phyloP scores from a whole-genome alignment of 2,888 invertebrate genomes.

The Cerastoderma edule region DNA sequence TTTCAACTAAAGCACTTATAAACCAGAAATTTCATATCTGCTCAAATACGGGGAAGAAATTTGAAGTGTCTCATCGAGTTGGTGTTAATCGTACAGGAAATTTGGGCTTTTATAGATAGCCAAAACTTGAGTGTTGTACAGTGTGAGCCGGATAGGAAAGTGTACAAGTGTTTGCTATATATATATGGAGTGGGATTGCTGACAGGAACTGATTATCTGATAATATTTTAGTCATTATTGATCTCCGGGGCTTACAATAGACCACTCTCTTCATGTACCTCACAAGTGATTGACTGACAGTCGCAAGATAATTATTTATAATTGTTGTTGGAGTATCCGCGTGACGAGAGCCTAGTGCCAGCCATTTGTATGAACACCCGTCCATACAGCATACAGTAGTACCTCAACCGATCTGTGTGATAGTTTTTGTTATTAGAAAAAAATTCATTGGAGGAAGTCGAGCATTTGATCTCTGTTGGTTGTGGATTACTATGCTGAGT shows the following conservation, averaged over 20 bases:
- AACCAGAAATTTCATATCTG: slow-evolving; percentile 5
- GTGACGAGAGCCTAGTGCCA: not conserved
- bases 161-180: slow-evolving; percentile 18
- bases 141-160: slow-evolving; percentile 12
- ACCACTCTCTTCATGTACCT: slow-evolving; percentile 36
- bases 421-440: too few relatives aligned
- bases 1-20: not conserved
- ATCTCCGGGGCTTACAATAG: slow-evolving; percentile 44
- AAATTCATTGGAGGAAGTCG: too few relatives aligned
- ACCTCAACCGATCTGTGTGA: too few relatives aligned
- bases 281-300: slow-evolving; percentile 39
- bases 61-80: slow-evolving; percentile 38
- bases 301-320: slow-evolving; percentile 16
- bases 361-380: not conserved
- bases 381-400: slow-evolving; percentile 1
- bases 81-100: slow-evolving; percentile 43
- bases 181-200: slow-evolving; percentile 23
- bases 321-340: not conserved
- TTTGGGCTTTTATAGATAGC: slow-evolving; percentile 28
- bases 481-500: slow-evolving; percentile 48
- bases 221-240: slow-evolving; percentile 53
- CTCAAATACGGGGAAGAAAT: slow-evolving; percentile 21
- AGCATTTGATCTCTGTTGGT: slow-evolving; percentile 33
- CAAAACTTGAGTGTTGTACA: slow-evolving; percentile 6
- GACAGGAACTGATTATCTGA: slow-evolving; percentile 56